These are phyloP conservation scores for Alouatta palliata DNA, from an alignment of 2,113 vertebrate species.

Conservation along the genomic window DNA sequence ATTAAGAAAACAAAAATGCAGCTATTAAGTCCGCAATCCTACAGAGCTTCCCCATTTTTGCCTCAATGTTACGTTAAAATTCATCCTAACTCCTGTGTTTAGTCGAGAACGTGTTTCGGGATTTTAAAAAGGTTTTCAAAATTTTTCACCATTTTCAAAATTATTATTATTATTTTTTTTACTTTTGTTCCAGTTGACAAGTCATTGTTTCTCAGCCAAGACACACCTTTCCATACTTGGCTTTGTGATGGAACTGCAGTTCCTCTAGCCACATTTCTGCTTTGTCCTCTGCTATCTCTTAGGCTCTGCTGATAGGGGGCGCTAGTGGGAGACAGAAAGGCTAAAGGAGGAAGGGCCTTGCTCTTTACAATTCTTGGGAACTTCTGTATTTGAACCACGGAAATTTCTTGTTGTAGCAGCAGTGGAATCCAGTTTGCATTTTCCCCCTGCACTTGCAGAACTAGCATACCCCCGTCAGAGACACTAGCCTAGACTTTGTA, in stretches of 20 bases:
- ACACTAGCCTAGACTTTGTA: accelerated
- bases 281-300: background rate
- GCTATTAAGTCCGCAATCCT: background rate
- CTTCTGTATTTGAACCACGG: background rate
- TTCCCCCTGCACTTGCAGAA: background rate
- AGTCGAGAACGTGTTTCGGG: background rate
- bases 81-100: background rate
- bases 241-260: background rate
- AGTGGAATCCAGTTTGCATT: background rate
- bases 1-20: background rate
- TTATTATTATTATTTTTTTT: background rate
- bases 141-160: background rate
- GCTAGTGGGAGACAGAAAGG: accelerated
- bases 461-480: too few relatives aligned
- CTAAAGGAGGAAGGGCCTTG: background rate
- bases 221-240: background rate
- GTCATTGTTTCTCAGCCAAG: background rate
- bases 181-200: background rate
- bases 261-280: background rate
- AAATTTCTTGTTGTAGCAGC: background rate
- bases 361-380: accelerated
- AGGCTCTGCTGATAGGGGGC: background rate
- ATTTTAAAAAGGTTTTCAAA: background rate
- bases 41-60: background rate
- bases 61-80: background rate